Base-by-base conservation (phyloP, 2,797 vertebrate genomes). In the Podargus strigoides region DNA sequence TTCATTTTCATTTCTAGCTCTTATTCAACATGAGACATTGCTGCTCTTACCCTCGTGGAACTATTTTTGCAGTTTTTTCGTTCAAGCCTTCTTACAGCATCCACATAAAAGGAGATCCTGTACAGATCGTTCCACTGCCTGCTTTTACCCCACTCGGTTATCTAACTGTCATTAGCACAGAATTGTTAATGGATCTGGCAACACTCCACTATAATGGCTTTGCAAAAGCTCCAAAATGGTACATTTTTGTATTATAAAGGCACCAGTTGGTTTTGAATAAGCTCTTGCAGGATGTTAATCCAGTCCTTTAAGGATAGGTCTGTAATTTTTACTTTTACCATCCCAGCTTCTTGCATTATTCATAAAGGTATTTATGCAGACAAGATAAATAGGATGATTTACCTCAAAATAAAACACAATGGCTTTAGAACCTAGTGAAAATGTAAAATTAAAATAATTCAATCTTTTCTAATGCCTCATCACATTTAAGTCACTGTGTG, bases 381-480 rank as follows among this genome's bases (percentile, higher is more conserved):
- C 86, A 90, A 95, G 94, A 97, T 94, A 97, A 97, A 98, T 93
- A 97, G 95, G 79, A 95, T 97, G 95, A 96, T 97, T 97, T 96
- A 93, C 87, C 73, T 95, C 89, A 68, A 97, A 97, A 96, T 96
- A 97, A 97, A 97, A 94, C 68, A 94, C 87, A 96, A 70, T 79
- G 22, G 47, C 58, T 96, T 91, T 80, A 87, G 70, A 74, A 76
- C 13, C 28, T 30, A 82, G 22, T 83, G 60, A 93, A 96, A 95
- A 97, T 96, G 89, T 90, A 77, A 85, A 94, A 96, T 95, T 96
- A 96, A 97, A 97, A 79, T 84, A 91, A 95, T 81, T 90, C 64
- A 83, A 19, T 95, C 77, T 87, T 96, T 94, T 83, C 73, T 90
- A 96, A 97, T 87, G 58, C 42, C 89, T 96, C 82, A 75, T 73